Evolutionary conservation across 2,797 vertebrate genomes (phyloP), one percentile per base, ranked within the genome.

Genomic region (Spatula versicolor): DNA sequence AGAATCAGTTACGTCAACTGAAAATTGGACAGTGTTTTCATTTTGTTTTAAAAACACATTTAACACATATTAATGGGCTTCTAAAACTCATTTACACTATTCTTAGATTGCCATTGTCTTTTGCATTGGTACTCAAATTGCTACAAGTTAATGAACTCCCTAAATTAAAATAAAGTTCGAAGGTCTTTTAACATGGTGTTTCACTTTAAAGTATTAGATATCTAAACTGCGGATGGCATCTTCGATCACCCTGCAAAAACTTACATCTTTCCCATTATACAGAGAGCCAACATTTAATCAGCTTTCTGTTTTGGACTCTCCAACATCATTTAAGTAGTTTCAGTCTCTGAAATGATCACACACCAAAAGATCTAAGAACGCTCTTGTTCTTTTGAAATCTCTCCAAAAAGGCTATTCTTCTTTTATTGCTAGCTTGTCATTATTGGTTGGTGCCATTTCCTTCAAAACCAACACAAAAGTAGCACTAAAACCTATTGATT

Each of bases 331-430:
- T 86, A 93, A 86, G 59, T 41, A 91, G 41, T 63, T 86, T 12
- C 31, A 81, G n/a, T 56, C 55, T 81, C 79, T 69, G 62, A 89
- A 95, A 84, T 20, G 5, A 94, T 86, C 45, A 88, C 37, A 74
- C 6, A 54, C 2, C 7, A 56, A 37, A 59, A 72, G n/a, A 91
- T 79, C 79, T 84, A 94, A 95, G 84, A 95, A 92, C 23, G 81
- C 1, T 9, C 20, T 37, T 67, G 50, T 7, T 58, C 73, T 92
- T 86, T 83, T 96, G 97, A 95, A 97, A 93, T 69, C 4, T 39
- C 31, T 96, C 97, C 97, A 97, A 80, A 95, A 90, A 73, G 21
- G 30, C 94, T 89, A 46, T 88, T 95, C 63, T 13, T 86, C 23
- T 78, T 95, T 85, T 85, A 93, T 75, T 72, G 92, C 90, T 66